Evolutionary conservation across 2,113 vertebrate species (phyloP).

Genomic region (Archilochus colubris): DNA sequence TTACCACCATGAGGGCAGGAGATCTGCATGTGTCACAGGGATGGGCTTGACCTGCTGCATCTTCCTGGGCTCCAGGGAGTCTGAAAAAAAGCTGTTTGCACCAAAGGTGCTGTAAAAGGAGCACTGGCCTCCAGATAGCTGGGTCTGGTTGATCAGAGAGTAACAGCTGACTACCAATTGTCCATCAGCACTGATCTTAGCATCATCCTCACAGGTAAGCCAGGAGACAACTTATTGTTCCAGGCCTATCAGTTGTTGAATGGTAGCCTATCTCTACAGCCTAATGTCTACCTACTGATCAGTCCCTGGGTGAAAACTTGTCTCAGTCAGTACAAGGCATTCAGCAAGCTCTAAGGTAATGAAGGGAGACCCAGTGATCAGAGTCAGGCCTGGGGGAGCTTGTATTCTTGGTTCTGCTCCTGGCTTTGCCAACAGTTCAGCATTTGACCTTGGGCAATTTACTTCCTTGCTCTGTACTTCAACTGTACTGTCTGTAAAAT

Average conservation of each 20-base stretch:
- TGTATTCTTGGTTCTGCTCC: background rate
- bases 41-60: slow-evolving; percentile 28
- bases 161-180: background rate
- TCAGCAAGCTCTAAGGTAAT: background rate
- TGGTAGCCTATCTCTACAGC: background rate
- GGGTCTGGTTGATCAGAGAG: background rate
- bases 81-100: background rate
- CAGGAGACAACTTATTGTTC: background rate
- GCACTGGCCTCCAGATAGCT: background rate
- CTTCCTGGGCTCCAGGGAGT: background rate
- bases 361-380: background rate
- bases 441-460: slow-evolving; percentile 30
- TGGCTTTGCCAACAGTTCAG: slow-evolving; percentile 1
- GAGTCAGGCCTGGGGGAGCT: background rate
- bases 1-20: background rate
- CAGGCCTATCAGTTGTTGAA: background rate
- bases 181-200: background rate
- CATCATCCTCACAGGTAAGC: background rate
- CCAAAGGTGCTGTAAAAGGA: background rate
- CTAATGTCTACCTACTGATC: background rate
- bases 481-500: background rate
- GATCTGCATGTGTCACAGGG: slow-evolving; percentile 29
- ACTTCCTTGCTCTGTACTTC: background rate
- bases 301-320: background rate
- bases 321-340: background rate